Evolutionary conservation across 1,140 invertebrate species (phyloP).

Genomic region (Bombyx mandarina): DNA sequence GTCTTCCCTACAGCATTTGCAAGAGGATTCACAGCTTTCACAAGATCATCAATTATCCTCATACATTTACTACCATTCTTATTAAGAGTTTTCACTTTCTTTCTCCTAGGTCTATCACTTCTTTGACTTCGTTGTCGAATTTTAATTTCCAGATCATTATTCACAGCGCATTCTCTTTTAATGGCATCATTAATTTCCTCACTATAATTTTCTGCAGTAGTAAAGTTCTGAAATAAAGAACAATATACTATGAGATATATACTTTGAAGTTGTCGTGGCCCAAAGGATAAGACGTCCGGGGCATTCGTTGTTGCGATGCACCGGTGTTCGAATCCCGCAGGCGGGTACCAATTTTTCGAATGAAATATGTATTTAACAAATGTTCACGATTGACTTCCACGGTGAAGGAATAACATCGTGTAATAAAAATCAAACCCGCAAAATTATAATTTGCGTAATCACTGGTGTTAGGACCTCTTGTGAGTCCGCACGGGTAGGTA

Average conservation of each 20-base stretch:
- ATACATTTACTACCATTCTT: slow-evolving; percentile 30
- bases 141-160: slow-evolving; percentile 20
- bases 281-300: too few relatives aligned
- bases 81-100: slow-evolving; percentile 12
- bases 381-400: too few relatives aligned
- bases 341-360: too few relatives aligned
- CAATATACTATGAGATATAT: background rate
- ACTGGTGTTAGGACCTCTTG: too few relatives aligned
- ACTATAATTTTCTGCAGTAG: slow-evolving; percentile 9
- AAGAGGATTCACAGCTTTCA: slow-evolving; percentile 39
- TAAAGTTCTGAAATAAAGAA: slow-evolving; percentile 20
- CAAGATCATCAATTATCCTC: slow-evolving; percentile 39
- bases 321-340: too few relatives aligned
- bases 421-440: too few relatives aligned
- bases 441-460: too few relatives aligned
- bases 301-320: too few relatives aligned
- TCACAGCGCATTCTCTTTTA: slow-evolving; percentile 31
- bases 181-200: slow-evolving; percentile 11
- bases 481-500: too few relatives aligned
- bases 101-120: slow-evolving; percentile 36
- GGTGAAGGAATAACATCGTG: too few relatives aligned
- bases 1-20: slow-evolving; percentile 6
- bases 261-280: too few relatives aligned
- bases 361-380: too few relatives aligned
- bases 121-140: slow-evolving; percentile 38